Evolutionary conservation across 2,888 invertebrate genomes (phyloP).

Genomic region (Allygus modestus): DNA sequence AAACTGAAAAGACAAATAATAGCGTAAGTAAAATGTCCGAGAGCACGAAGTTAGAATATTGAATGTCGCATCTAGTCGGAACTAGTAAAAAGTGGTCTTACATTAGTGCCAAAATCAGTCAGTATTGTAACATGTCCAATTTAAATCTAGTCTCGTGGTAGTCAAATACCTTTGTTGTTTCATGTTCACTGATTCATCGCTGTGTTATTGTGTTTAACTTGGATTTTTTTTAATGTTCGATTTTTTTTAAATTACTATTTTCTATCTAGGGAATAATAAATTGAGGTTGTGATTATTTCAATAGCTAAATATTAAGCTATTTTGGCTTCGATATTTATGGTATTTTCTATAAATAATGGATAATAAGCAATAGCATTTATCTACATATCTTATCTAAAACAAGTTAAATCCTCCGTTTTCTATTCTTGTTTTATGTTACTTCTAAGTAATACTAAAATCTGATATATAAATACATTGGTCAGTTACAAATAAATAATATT

Average conservation of each 20-base stretch:
- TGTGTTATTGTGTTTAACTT: constrained; percentile 54
- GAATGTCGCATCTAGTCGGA: constrained; percentile 45
- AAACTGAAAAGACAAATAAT: constrained; percentile 61
- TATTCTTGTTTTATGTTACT: too few species aligned
- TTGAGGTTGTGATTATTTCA: constrained; percentile 27
- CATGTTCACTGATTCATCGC: not conserved
- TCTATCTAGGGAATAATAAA: constrained; percentile 27
- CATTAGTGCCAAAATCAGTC: constrained; percentile 63
- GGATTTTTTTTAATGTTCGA: constrained; percentile 38
- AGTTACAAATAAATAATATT: too few species aligned
- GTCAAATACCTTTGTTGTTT: constrained; percentile 53
- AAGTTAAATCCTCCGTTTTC: not conserved
- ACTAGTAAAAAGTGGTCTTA: constrained; percentile 63
- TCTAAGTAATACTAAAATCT: too few species aligned
- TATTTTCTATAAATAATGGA: not conserved
- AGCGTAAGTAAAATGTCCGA: constrained; percentile 53
- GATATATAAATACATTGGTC: too few species aligned
- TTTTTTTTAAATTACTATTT: constrained; percentile 32
- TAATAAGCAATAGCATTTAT: constrained; percentile 10
- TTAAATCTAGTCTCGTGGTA: constrained; percentile 59
- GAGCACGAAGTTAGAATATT: constrained; percentile 39
- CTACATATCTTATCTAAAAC: not conserved
- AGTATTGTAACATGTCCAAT: constrained; percentile 54
- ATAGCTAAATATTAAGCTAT: not conserved
- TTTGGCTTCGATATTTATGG: not conserved